phyloP scores from a whole-genome alignment of 2,888 invertebrate genomes.

The Formica aserva region DNA sequence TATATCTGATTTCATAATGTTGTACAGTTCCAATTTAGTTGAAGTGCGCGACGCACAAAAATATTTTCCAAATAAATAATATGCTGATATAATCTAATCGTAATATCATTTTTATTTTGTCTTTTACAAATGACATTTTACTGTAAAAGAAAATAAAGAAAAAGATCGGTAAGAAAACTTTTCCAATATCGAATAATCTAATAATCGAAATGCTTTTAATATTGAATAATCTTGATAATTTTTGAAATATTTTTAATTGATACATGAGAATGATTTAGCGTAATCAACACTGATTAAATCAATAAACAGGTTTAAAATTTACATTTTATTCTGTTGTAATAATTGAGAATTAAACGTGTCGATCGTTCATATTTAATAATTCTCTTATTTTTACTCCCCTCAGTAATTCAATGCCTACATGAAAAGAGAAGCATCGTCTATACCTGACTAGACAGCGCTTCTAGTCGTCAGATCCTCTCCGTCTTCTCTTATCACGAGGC shows the following conservation, averaged over 20 bases:
- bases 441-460: background rate
- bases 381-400: background rate
- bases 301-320: background rate
- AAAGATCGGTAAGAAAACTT: background rate
- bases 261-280: background rate
- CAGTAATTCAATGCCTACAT: constrained; percentile 24
- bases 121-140: background rate
- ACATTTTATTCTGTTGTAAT: background rate
- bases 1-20: background rate
- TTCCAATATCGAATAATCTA: background rate
- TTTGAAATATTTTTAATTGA: background rate
- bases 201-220: background rate
- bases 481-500: constrained; percentile 40
- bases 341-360: background rate
- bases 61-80: constrained; percentile 18
- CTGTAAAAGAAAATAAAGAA: background rate
- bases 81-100: background rate
- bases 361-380: constrained; percentile 14
- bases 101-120: background rate
- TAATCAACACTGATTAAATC: background rate
- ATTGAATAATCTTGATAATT: background rate
- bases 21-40: background rate
- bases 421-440: constrained; percentile 37
- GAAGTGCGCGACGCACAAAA: background rate
- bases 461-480: constrained; percentile 15